Base-by-base conservation (phyloP, 1,140 invertebrate genomes). In the Lasioglossum albipes region DNA sequence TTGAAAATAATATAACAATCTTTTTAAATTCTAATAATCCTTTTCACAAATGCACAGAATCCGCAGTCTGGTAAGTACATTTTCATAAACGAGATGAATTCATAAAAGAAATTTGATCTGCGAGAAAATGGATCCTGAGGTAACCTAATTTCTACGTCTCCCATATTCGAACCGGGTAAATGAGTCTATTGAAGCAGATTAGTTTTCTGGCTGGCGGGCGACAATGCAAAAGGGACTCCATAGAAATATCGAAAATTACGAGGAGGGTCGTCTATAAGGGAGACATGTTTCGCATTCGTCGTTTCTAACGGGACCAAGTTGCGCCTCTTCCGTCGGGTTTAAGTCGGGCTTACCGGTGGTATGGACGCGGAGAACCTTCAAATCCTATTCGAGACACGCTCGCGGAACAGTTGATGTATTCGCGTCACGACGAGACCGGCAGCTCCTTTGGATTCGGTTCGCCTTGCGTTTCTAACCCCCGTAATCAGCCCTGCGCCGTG, bases 361-460 rank as follows among this genome's bases (percentile, higher is more conserved):
- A n/a, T 0, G 22, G 31, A 65, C 31, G 75, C 42, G 68, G 62
- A 69, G 61, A 84, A 81, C 41, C 86, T 81, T 74, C 77, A 75
- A 84, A 68, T 89, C 84, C 87, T 73, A 91, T 91, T 91, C 90
- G 87, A 89, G 87, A 92, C 91, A 91, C 90, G 90, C 89, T 84
- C 83, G 66, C 9, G 79, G 73, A 83, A 52, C 57, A 36, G 84
- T 87, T 87, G 87, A 89, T 90, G 89, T 91, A 93, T 92, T 92
- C 92, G 81, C 80, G 84, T 92, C 92, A 92, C 91, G 91, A 79
- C 81, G 86, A 88, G 81, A 85, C 69, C 75, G 69, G 10, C 79
- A 31, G 69, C 65, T 64, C 57, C 59, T 65, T 75, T 69, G 36
- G 83, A 84, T 72, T 81, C 78, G 59, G 31, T 52, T 72, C 83